Percentiles rank a stretch among this genome's conserved stretches.
phyloP scores from a whole-genome alignment of 2,797 vertebrate genomes.

The Natrix natrix region DNA sequence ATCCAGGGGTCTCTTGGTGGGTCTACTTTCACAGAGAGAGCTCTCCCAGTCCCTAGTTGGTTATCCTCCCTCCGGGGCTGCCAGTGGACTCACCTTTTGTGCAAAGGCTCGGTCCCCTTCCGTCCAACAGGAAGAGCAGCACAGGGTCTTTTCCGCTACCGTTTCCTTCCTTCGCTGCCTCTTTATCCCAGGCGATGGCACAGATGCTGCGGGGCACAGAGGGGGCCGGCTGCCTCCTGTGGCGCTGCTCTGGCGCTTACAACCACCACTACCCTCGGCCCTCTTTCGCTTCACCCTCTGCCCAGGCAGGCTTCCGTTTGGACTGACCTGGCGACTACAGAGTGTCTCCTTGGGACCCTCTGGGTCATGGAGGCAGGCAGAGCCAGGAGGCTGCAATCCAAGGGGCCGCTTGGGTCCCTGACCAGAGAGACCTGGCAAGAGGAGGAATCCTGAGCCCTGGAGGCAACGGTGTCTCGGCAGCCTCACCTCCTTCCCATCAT shows the following conservation, averaged over 20 bases:
- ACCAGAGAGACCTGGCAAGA: slow-evolving; percentile 9
- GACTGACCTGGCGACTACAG: not conserved
- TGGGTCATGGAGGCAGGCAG: not conserved
- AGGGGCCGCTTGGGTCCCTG: slow-evolving; percentile 11
- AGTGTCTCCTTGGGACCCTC: not conserved
- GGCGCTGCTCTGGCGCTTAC: not conserved
- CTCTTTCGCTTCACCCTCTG: not conserved
- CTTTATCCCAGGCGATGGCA: not conserved
- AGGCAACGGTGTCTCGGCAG: not conserved
- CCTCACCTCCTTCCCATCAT: slow-evolving; percentile 47
- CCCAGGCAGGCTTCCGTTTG: fast-evolving
- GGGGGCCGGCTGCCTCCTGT: not conserved
- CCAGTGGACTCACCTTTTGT: slow-evolving; percentile 79
- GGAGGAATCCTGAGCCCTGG: not conserved
- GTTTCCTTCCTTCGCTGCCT: slow-evolving; percentile 46
- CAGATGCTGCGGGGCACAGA: fast-evolving
- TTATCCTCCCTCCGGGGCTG: not conserved
- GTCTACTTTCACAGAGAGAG: not conserved
- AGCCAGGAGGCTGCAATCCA: not conserved
- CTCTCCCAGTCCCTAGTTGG: not conserved
- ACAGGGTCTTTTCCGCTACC: slow-evolving; percentile 1
- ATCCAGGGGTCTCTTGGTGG: not conserved
- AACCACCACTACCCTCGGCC: fast-evolving
- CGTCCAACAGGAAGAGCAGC: slow-evolving; percentile 38
- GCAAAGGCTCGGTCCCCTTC: slow-evolving; percentile 85